These are phyloP conservation scores for Metridium senile DNA, from an alignment of 92 coral and sea anemone species.

Conservation along the genomic window DNA sequence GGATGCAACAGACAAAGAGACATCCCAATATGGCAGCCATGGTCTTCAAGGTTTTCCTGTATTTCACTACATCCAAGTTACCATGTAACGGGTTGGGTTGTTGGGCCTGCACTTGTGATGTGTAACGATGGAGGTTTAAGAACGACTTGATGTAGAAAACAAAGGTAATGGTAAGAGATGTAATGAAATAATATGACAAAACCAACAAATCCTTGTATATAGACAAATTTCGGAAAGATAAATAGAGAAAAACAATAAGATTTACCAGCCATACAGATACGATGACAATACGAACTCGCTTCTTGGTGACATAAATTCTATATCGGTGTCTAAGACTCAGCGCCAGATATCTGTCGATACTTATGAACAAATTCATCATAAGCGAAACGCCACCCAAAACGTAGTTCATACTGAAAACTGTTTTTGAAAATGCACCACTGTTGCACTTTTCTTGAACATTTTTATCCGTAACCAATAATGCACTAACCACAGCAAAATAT, in stretches of 20 bases:
- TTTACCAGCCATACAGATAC: background rate
- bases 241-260: background rate
- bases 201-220: too few species aligned
- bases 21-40: slow-evolving; percentile 2
- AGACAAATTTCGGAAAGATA: background rate
- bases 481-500: too few species aligned
- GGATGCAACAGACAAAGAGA: background rate
- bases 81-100: background rate
- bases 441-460: too few species aligned
- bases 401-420: too few species aligned
- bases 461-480: too few species aligned
- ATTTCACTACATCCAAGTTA: slow-evolving; percentile 2
- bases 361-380: slow-evolving; percentile 28
- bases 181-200: too few species aligned
- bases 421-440: too few species aligned
- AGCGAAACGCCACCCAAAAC: background rate
- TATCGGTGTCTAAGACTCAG: slow-evolving; percentile 47
- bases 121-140: slow-evolving; percentile 11
- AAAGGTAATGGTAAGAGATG: background rate
- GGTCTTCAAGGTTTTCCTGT: slow-evolving; percentile 11
- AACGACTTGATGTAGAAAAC: slow-evolving; percentile 14
- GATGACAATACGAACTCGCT: slow-evolving; percentile 27
- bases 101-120: slow-evolving; percentile 24
- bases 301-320: slow-evolving; percentile 30
- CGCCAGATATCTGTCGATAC: slow-evolving; percentile 52